phyloP scores from a whole-genome alignment of 2,113 vertebrate species.

The Toxotes jaculatrix region DNA sequence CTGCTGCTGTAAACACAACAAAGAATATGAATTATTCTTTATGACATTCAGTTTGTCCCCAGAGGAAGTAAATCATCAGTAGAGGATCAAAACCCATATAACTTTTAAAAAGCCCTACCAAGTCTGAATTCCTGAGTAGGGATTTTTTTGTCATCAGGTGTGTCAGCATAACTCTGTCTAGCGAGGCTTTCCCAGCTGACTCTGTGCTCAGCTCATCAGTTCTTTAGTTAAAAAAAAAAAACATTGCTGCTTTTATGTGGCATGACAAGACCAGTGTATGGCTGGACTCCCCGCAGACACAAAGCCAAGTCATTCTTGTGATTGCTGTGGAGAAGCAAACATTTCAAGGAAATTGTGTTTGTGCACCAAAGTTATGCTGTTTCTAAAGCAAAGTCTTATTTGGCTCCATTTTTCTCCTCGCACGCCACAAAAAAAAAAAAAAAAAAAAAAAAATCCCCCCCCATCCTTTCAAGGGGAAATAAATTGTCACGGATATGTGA shows the following conservation, averaged over 20 bases:
- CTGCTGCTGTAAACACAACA: slow-evolving; percentile 6
- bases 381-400: slow-evolving; percentile 5
- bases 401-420: neutral
- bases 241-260: slow-evolving; percentile 25
- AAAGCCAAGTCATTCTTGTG: slow-evolving; percentile 31
- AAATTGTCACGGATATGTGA: neutral
- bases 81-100: slow-evolving; percentile 22
- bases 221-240: slow-evolving; percentile 16
- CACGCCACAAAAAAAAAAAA: neutral
- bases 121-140: slow-evolving; percentile 24
- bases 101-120: neutral
- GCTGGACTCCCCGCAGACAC: slow-evolving; percentile 31
- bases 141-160: slow-evolving; percentile 34
- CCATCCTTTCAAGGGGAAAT: neutral
- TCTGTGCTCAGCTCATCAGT: slow-evolving; percentile 31
- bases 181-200: slow-evolving; percentile 24
- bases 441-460: no score
- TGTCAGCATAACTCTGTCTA: slow-evolving; percentile 36
- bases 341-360: slow-evolving; percentile 31
- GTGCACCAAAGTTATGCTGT: slow-evolving; percentile 14
- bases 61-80: neutral
- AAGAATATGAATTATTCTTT: neutral
- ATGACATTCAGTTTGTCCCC: neutral
- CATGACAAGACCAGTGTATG: slow-evolving; percentile 32
- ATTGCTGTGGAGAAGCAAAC: slow-evolving; percentile 43